Evolutionary conservation across 2,113 vertebrate species (phyloP), one percentile per base, ranked within the genome.

Genomic region (Trogon surrucura): DNA sequence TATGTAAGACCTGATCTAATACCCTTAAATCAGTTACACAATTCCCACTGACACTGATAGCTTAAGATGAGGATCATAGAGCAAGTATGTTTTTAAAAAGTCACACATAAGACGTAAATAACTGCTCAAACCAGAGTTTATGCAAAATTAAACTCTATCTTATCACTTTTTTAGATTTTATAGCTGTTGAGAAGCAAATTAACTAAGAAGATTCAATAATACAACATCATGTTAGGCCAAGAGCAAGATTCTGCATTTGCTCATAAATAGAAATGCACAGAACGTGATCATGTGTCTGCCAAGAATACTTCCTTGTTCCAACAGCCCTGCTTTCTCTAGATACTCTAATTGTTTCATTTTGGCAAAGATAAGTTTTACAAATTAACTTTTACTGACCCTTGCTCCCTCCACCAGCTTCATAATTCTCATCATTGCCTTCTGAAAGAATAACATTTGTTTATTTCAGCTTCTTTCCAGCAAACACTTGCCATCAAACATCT

Each of bases 341-440:
- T 94, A 97, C 25, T 69, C 81, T 71, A 96, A 96, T 95, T 91
- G 84, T 89, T 97, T 85, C 70, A 88, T 96, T 97, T 93, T 91
- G 82, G 91, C 93, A 96, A 96, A 92, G 67, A 80, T 48, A 53
- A 38, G 36, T 89, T 53, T 91, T 94, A 79, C 57, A 97, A 96
- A 96, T 97, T 94, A 96, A 95, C 85, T 97, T 91, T 69, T 86
- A 91, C 73, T 95, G 89, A 95, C 88, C 79, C 60, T 90, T 64
- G 20, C 36, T 78, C 89, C 54, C 82, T 83, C 44, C 54, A 67
- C 27, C n/a, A 72, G 45, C 56, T 92, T 91, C 69, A 66, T 72
- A 88, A 80, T 75, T 95, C 60, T 95, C 73, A 41, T 89, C 80
- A 89, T 71, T 6, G 12, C 67, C 65, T 65, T 94, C 79, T 11